Base-by-base conservation (phyloP, 2,888 invertebrate genomes). In the Toxonevra muliebris region DNA sequence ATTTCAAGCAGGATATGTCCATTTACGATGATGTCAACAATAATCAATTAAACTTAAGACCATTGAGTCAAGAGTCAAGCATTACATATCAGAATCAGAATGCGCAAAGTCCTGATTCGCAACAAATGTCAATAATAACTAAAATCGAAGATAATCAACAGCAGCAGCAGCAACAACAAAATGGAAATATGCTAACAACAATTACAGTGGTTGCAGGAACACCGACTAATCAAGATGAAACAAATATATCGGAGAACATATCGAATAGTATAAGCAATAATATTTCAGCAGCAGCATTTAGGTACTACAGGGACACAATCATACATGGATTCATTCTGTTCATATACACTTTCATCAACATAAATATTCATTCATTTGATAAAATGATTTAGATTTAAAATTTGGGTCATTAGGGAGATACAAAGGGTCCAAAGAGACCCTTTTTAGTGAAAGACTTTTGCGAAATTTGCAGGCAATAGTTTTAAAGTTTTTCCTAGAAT, bases 21-120 rank as follows among this genome's bases (percentile, higher is more conserved):
- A 79, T 82, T 61, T 85, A 84, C 69, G 84, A 84, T 75, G 85
- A 84, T 76, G 84, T 84, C 73, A 84, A 80, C 73, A 80, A 84
- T 73, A 85, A 85, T 80, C 84, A 82, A 77, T 79, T 84, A 75
- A 85, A 84, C 75, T 76, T 84, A 76, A 80, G 80, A 72, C 80
- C 78, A 70, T 76, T 79, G 69, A 77, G 72, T 72, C 76, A 77
- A 64, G 30, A 30, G 2, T 30, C 30, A 30, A 30, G 30, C 30
- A 76, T 74, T 73, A 82, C 82, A 83, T 83, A 83, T 82, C 83
- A 83, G 66, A 68, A 62, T 65, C 73, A 70, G 10, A 62, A 65
- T 41, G 40, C 41, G n/a, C 48, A 68, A 57, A 42, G 59, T 50
- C 48, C 62, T 52, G 55, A 52, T 58, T 64, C 69, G 19, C 70